Percentiles rank a stretch among this genome's conserved stretches.
phyloP scores from a whole-genome alignment of 2,888 invertebrate genomes.

The Parthenolecanium corni region DNA sequence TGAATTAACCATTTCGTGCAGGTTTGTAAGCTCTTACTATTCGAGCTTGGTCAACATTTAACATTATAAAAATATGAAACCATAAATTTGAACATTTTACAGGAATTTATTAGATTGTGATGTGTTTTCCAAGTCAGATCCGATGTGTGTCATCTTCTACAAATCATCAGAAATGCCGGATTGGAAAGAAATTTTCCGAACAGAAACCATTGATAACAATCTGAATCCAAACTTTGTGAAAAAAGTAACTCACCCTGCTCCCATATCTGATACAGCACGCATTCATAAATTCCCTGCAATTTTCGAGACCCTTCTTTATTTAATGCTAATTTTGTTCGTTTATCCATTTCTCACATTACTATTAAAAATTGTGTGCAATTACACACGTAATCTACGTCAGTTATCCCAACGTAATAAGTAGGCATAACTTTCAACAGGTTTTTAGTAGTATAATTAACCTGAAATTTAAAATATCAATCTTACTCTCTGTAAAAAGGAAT shows the following conservation, averaged over 20 bases:
- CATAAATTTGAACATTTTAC: slow-evolving; percentile 23
- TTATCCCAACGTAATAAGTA: too few relatives aligned
- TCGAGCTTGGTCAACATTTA: neutral
- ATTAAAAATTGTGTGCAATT: too few relatives aligned
- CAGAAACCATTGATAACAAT: slow-evolving; percentile 41
- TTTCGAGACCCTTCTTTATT: too few relatives aligned
- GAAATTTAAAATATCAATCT: too few relatives aligned
- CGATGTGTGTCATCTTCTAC: slow-evolving; percentile 42
- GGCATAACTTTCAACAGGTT: too few relatives aligned
- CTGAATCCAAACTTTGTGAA: slow-evolving; percentile 45
- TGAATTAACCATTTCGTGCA: slow-evolving; percentile 39
- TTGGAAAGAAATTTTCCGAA: slow-evolving; percentile 40
- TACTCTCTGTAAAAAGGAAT: too few relatives aligned
- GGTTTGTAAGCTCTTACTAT: slow-evolving; percentile 34
- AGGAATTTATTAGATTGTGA: slow-evolving; percentile 44
- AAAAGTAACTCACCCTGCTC: too few relatives aligned
- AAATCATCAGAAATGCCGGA: slow-evolving; percentile 37
- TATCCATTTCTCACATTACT: too few relatives aligned
- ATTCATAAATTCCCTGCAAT: neutral
- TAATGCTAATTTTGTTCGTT: too few relatives aligned
- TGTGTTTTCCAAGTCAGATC: slow-evolving; percentile 47
- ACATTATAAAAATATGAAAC: neutral
- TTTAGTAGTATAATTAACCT: too few relatives aligned
- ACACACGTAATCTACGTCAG: neutral
- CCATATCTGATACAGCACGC: neutral